Base-by-base conservation (phyloP, 2,888 invertebrate species). In the Glaucopsyche alexis region DNA sequence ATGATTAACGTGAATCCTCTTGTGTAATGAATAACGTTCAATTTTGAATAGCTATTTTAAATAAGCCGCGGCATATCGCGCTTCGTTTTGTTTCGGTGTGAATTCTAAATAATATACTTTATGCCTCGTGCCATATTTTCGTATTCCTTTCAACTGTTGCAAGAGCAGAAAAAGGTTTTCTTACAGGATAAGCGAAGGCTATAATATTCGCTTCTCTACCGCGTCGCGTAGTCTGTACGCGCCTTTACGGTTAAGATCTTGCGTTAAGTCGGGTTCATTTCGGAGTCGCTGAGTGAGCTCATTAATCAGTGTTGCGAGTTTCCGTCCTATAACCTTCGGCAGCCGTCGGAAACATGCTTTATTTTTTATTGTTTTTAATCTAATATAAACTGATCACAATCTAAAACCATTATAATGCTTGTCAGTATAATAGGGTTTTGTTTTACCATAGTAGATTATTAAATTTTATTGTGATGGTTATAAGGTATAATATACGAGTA, bases 361-460 rank as follows among this genome's bases (percentile, higher is more conserved):
- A 89, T 87, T 91, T 90, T 85, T 87, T 87, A 91, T 91, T 90
- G 90, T 91, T 91, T 92, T 88, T 89, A 87, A 91, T 90, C 90
- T 90, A 88, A 87, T 85, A 88, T 87, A 89, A 89, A 87, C 86
- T 87, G 77, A 77, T 77, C 69, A 75, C 84, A 88, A 87, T 86
- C 86, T 84, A 11, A 19, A 40, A 13, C 40, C 67, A 29, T 72
- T 72, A 40, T 65, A 52, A 49, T 52, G 42, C 42, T 72, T 40
- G 66, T 72, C 65, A 64, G n/a, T 65, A 29, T 72, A 67, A 72
- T 72, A 14, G 42, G 40, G 49, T 67, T 72, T 69, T 69, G 49
- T 69, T 69, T 69, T 69, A 29, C 47, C 49, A 29, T 19, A 19
- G 3, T 19, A 5, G 19, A n/a, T 52, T 19, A 55, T 55, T 19